Evolutionary conservation across 2,113 vertebrate species (phyloP).

Genomic region (Enhydra lutris): DNA sequence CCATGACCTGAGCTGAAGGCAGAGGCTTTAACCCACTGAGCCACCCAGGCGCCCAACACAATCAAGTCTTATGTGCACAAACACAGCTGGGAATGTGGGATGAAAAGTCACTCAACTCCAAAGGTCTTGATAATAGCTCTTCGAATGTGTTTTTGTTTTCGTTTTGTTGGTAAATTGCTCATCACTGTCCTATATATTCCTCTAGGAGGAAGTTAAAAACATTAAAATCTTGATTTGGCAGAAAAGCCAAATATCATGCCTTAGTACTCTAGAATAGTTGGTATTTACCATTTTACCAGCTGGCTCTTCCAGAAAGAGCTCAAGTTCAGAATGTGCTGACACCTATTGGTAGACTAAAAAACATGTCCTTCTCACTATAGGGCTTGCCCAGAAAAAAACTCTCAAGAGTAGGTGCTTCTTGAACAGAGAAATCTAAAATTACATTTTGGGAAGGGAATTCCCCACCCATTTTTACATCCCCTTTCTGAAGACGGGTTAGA

Average conservation of each 20-base stretch:
- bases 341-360: background rate
- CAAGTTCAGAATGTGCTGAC: background rate
- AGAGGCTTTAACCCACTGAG: too few species aligned
- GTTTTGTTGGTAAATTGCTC: background rate
- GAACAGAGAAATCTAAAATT: background rate
- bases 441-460: constrained; percentile 25
- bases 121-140: background rate
- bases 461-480: background rate
- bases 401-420: background rate
- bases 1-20: too few species aligned
- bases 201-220: background rate
- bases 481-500: constrained; percentile 5
- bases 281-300: background rate
- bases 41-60: too few species aligned
- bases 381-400: constrained; percentile 12
- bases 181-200: background rate
- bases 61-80: background rate
- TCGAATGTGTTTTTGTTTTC: background rate
- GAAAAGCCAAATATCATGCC: background rate
- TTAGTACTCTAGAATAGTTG: background rate
- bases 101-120: background rate
- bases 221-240: background rate
- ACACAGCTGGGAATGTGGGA: background rate
- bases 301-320: constrained; percentile 11
- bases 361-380: background rate